Evolutionary conservation across 92 coral and sea anemone species (phyloP).

Genomic region (Umimayanthus chanpuru): DNA sequence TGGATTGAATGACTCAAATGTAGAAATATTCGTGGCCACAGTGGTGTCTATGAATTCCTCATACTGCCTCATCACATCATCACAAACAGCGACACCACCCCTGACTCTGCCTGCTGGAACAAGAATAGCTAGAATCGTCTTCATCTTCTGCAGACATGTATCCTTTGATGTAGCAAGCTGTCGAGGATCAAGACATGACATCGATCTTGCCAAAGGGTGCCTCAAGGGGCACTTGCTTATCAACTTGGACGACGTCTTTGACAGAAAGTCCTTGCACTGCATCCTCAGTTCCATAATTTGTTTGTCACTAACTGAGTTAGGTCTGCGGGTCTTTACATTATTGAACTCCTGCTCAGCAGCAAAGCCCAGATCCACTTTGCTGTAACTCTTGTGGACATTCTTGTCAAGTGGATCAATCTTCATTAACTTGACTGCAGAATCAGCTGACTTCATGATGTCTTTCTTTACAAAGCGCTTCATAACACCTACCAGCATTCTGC

Average conservation of each 20-base stretch:
- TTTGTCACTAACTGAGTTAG: conserved; percentile 32
- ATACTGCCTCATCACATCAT: conserved; percentile 38
- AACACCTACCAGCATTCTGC: conserved; percentile 43
- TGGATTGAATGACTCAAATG: conserved; percentile 43
- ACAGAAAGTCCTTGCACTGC: conserved; percentile 35
- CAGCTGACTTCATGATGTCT: conserved; percentile 26
- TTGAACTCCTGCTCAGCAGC: conserved; percentile 37
- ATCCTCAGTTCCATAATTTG: conserved; percentile 14
- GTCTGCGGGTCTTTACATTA: conserved; percentile 16
- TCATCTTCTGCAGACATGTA: conserved; percentile 48
- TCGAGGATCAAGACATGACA: conserved; percentile 41
- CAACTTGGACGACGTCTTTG: conserved; percentile 26
- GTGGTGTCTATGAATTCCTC: conserved; percentile 37
- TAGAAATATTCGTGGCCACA: conserved; percentile 36
- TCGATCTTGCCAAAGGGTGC: conserved; percentile 36
- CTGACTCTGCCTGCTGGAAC: conserved; percentile 32
- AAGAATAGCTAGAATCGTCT: conserved; percentile 15
- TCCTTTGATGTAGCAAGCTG: conserved; percentile 47
- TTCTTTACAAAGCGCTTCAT: conserved; percentile 35
- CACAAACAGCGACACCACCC: conserved; percentile 37
- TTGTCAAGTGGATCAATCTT: conserved; percentile 42
- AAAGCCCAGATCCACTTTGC: conserved; percentile 46
- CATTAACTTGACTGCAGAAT: conserved; percentile 30
- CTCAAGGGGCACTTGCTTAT: conserved; percentile 20
- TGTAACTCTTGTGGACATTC: conserved; percentile 27